Conservation (phyloP, 2,797 vertebrate species). For the Protonibea diacanthus region DNA sequence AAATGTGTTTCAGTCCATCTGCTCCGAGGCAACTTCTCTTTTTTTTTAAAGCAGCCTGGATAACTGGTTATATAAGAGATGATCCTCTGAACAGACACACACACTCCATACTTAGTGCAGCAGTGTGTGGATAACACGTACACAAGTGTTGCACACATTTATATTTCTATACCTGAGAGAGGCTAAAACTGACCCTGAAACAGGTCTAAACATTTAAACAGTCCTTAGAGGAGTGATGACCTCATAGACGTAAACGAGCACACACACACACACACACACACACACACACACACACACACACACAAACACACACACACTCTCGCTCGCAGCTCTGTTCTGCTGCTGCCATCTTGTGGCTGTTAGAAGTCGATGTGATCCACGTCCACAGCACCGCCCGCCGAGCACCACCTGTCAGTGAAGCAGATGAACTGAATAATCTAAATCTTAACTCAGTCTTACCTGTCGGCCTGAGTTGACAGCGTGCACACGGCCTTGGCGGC, state of each 20-base stretch:
- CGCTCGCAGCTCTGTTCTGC: background rate
- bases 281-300: background rate
- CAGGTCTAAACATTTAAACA: background rate
- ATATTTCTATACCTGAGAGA: background rate
- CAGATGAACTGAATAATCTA: background rate
- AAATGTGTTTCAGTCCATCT: slow-evolving; percentile 65
- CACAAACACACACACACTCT: background rate
- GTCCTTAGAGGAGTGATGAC: background rate
- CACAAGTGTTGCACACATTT: background rate
- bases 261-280: too few species aligned
- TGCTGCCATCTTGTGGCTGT: slow-evolving; percentile 46
- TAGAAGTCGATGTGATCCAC: too few species aligned
- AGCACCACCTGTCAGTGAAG: background rate
- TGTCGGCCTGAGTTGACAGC: slow-evolving; percentile 94
- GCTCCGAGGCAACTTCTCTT: slow-evolving; percentile 44
- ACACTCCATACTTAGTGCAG: slow-evolving; percentile 21
- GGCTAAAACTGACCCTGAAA: background rate
- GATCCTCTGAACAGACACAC: slow-evolving; percentile 50
- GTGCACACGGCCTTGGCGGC: slow-evolving; percentile 93
- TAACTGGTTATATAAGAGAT: slow-evolving; percentile 64
- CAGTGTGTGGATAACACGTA: background rate
- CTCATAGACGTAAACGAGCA: background rate
- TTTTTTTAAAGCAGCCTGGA: slow-evolving; percentile 60
- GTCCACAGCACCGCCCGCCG: background rate
- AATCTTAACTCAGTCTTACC: slow-evolving; percentile 73